Evolutionary conservation across 2,113 vertebrate genomes (phyloP), one percentile per base, ranked within the genome.

Genomic region (Microcebus ravelobensis): DNA sequence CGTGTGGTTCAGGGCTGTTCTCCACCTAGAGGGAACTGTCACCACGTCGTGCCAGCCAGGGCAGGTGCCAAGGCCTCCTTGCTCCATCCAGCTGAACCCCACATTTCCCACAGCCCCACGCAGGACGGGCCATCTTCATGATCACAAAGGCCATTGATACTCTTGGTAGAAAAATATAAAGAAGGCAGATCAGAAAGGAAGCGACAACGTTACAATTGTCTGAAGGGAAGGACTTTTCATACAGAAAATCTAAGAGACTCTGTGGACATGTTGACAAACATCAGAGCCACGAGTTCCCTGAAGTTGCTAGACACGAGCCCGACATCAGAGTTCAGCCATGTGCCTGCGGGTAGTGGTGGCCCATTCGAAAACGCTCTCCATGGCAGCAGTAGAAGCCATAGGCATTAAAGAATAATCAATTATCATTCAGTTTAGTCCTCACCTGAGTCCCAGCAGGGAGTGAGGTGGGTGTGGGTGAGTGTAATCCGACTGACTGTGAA

Each of bases 301-400:
- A 65, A 45, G 61, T n/a, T 18, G 36, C 57, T 67, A 42, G 48
- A 61, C 6, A 0, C 65, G 57, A 84, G 48, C 50, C 68, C 48
- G 55, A 4, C 57, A 9, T 55, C 31, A 52, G 34, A 68, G 42
- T 55, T 55, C 79, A 3, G 5, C 65, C 8, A 21, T 6, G 0
- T 52, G 17, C 63, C 61, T 25, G 6, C 1, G 0, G 2, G 1
- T 1, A 17, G 25, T 15, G 39, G 0, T 25, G 45, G 55, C 61
- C 34, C 27, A 0, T 45, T 39, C 48, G 73, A 25, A 94, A 36
- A 31, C 15, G 12, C 6, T 20, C 13, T 31, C 36, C 7, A 0
- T 2, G 6, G 50, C 21, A n/a, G 11, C 36, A 42, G 45, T 81
- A 36, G 68, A 68, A 50, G 52, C 57, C 17, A 27, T 11, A 13